A percentile compares a stretch with the other conserved stretches of the same genome.
phyloP scores from a whole-genome alignment of 1,140 invertebrate genomes.

The Pseudomyrmex flavicornis region DNA sequence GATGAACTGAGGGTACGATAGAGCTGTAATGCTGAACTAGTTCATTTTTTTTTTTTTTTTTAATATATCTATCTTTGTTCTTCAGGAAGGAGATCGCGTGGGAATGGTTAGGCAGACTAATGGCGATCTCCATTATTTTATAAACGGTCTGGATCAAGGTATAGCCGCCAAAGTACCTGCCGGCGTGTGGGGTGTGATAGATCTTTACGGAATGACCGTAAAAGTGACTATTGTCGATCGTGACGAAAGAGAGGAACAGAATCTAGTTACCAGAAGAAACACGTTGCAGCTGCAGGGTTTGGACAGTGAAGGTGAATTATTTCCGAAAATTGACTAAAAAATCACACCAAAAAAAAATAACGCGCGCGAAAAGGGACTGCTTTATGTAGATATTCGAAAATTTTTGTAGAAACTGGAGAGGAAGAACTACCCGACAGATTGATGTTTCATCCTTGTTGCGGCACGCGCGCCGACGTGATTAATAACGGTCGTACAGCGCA shows the following conservation, averaged over 20 bases:
- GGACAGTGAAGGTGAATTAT: conserved; percentile 75
- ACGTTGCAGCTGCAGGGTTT: conserved; percentile 85
- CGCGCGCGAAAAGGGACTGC: not conserved
- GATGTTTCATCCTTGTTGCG: conserved; percentile 95
- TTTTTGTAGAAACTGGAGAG: conserved; percentile 80
- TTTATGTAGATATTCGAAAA: not conserved
- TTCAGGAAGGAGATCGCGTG: conserved; percentile 93
- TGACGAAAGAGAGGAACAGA: conserved; percentile 92
- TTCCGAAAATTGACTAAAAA: not conserved
- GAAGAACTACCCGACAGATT: conserved; percentile 88
- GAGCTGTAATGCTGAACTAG: not conserved
- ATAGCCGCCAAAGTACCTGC: conserved; percentile 92
- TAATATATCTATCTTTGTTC: conserved; percentile 21
- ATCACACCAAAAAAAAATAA: not conserved
- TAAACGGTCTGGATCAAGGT: conserved; percentile 97
- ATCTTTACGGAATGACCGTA: conserved; percentile 98
- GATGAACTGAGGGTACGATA: conserved; percentile 93
- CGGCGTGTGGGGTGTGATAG: conserved; percentile 96
- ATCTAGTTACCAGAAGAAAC: conserved; percentile 90
- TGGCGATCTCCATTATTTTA: conserved; percentile 96
- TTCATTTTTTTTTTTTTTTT: conserved; percentile 18
- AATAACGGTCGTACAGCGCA: conserved; percentile 95
- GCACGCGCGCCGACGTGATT: conserved; percentile 95
- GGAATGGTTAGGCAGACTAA: conserved; percentile 93
- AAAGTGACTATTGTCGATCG: conserved; percentile 95